Conservation (phyloP, 1,140 invertebrate genomes). For the Panulirus ornatus region DNA sequence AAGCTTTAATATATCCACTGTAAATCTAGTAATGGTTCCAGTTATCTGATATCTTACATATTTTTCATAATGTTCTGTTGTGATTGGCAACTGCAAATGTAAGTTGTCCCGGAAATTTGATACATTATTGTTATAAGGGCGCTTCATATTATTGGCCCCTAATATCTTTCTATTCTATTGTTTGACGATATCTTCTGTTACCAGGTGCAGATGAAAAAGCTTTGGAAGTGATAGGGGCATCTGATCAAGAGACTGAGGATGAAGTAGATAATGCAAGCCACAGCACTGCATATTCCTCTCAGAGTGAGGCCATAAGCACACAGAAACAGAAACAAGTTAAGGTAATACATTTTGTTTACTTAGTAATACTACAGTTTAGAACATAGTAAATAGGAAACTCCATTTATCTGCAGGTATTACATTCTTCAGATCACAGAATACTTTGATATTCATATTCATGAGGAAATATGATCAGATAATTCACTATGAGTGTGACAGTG, state of each 20-base stretch:
- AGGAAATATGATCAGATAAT: not conserved
- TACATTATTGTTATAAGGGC: no score
- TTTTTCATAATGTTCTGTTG: no score
- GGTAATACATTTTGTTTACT: not conserved
- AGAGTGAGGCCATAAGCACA: conserved; percentile 58
- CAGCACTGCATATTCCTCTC: conserved; percentile 41
- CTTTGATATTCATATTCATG: not conserved
- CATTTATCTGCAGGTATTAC: not conserved
- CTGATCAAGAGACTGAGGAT: conserved; percentile 22
- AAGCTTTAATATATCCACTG: no score
- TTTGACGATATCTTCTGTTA: no score
- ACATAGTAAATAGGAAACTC: not conserved
- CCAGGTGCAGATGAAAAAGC: conserved; percentile 7
- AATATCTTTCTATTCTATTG: no score
- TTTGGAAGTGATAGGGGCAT: not conserved
- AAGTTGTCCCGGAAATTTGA: no score
- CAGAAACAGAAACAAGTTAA: conserved; percentile 50
- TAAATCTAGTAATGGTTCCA: no score
- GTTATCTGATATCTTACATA: no score
- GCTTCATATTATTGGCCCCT: no score
- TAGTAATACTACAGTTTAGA: not conserved
- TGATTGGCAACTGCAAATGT: no score
- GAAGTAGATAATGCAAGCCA: conserved; percentile 37
- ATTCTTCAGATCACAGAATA: not conserved
- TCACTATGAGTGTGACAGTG: not conserved